These are phyloP conservation scores for Cyclopterus lumpus DNA, from an alignment of 2,797 vertebrate genomes.

Conservation along the genomic window DNA sequence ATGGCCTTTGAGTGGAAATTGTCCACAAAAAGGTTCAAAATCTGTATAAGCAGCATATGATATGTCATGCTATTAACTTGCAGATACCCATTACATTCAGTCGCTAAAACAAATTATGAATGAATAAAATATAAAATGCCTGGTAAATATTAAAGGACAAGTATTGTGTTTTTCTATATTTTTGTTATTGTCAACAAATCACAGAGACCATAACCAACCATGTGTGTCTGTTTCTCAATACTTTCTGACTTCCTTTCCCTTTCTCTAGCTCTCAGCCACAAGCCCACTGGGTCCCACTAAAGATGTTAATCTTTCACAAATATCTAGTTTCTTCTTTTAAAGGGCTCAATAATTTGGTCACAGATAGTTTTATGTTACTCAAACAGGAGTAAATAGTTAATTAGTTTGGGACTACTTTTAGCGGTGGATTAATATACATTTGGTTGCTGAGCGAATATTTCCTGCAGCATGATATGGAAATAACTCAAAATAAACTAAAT, in stretches of 20 bases:
- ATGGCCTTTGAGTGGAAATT: slow-evolving; percentile 28
- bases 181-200: background rate
- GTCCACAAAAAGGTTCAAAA: slow-evolving; percentile 11
- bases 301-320: background rate
- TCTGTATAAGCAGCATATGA: background rate
- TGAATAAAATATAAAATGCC: background rate
- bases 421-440: background rate
- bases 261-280: no score
- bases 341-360: background rate
- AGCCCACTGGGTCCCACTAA: background rate
- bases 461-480: background rate
- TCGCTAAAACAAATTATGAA: background rate
- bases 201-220: background rate
- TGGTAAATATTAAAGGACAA: background rate
- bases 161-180: background rate
- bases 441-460: background rate
- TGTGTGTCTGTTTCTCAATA: background rate
- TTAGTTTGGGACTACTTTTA: background rate
- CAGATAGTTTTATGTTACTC: background rate
- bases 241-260: background rate
- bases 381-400: background rate
- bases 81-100: background rate
- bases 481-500: slow-evolving; percentile 4
- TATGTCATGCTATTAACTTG: slow-evolving; percentile 4
- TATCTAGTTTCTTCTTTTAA: background rate